These are phyloP conservation scores for Chymomyza fuscimana DNA, from an alignment of 2,888 invertebrate genomes.

Conservation along the genomic window DNA sequence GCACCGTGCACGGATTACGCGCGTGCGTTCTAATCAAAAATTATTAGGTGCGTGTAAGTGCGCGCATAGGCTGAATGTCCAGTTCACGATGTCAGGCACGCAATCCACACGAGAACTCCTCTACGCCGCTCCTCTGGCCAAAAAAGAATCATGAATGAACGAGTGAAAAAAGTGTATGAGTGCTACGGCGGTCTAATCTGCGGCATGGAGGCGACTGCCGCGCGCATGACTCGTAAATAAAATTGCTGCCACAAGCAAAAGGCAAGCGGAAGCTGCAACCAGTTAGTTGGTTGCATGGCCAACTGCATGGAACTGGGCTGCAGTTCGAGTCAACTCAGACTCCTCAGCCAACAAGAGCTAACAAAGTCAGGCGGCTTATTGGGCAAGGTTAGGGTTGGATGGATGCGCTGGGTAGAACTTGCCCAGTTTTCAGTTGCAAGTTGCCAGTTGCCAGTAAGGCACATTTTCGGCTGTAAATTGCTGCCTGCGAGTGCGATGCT, in stretches of 20 bases:
- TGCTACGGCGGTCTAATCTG: constrained; percentile 23
- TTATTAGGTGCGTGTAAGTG: constrained; percentile 64
- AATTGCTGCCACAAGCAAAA: constrained; percentile 67
- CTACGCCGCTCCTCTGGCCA: constrained; percentile 8
- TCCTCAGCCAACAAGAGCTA: constrained; percentile 21
- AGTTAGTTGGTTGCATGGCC: constrained; percentile 26
- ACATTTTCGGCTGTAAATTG: constrained; percentile 45
- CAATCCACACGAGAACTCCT: not conserved
- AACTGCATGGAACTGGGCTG: constrained; percentile 18
- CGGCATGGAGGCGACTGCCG: constrained; percentile 46
- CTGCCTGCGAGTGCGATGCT: constrained; percentile 6
- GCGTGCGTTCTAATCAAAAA: constrained; percentile 52
- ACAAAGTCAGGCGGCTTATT: constrained; percentile 35
- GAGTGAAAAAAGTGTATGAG: constrained; percentile 30
- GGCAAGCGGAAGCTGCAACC: constrained; percentile 63
- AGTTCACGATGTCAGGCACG: not conserved
- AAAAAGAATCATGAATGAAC: constrained; percentile 56
- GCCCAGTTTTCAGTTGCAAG: not conserved
- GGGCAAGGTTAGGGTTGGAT: constrained; percentile 57
- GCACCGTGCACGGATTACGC: constrained; percentile 9
- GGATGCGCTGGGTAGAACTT: not conserved
- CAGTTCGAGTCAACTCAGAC: constrained; percentile 42
- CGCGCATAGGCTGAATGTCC: constrained; percentile 1
- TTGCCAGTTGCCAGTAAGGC: constrained; percentile 36
- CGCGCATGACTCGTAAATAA: constrained; percentile 75